Percentiles rank a stretch among this genome's conserved stretches.
These are phyloP conservation scores for Bicyclus anynana DNA, from an alignment of 1,140 invertebrate genomes.

Conservation along the genomic window DNA sequence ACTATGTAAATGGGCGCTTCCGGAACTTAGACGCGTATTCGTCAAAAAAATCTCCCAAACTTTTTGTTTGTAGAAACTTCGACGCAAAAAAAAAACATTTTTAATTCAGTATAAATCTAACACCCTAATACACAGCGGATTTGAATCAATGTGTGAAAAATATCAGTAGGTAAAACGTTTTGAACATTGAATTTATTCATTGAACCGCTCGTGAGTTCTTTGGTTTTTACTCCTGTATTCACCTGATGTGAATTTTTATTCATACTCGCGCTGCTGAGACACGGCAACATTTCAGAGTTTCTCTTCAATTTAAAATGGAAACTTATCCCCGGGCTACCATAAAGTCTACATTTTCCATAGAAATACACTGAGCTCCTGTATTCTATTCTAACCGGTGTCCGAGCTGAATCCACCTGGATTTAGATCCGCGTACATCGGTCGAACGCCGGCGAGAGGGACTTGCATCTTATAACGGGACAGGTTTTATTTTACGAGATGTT, in stretches of 20 bases:
- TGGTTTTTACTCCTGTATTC: slow-evolving; percentile 52
- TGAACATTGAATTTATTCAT: slow-evolving; percentile 51
- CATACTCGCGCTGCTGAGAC: slow-evolving; percentile 54
- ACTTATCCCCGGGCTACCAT: slow-evolving; percentile 73
- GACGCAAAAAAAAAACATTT: not conserved
- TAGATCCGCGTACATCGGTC: slow-evolving; percentile 50
- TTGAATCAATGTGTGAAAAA: not conserved
- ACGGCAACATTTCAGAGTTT: slow-evolving; percentile 70
- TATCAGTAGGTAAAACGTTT: slow-evolving; percentile 7
- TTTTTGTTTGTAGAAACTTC: slow-evolving; percentile 3
- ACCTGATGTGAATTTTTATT: slow-evolving; percentile 73
- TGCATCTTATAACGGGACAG: slow-evolving; percentile 60
- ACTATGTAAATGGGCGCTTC: slow-evolving; percentile 75
- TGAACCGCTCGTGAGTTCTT: slow-evolving; percentile 51
- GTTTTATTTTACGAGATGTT: slow-evolving; percentile 75
- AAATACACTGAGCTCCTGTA: slow-evolving; percentile 63
- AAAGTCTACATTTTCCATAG: slow-evolving; percentile 76
- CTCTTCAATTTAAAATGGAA: slow-evolving; percentile 75
- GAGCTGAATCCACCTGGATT: slow-evolving; percentile 68
- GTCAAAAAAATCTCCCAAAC: slow-evolving; percentile 38
- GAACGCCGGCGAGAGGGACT: slow-evolving; percentile 44
- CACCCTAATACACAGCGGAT: not conserved
- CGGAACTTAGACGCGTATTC: slow-evolving; percentile 65
- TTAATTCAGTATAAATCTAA: not conserved
- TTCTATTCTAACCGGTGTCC: slow-evolving; percentile 69